Evolutionary conservation across 2,888 invertebrate species (phyloP).

Genomic region (Pyralis farinalis): DNA sequence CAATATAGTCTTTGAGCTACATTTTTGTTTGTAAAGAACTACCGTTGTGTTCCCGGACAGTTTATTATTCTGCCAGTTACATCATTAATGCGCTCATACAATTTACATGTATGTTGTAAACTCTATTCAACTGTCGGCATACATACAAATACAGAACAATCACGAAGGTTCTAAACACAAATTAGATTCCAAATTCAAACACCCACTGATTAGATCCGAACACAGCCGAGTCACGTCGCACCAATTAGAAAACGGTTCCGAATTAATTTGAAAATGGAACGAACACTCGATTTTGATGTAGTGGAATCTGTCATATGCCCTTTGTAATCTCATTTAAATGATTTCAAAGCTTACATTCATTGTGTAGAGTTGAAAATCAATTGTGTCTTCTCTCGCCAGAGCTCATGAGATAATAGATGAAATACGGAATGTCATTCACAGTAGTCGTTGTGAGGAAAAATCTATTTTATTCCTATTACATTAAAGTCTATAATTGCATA

Average conservation of each 20-base stretch:
- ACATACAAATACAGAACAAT: constrained; percentile 43
- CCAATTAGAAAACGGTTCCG: constrained; percentile 75
- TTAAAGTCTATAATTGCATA: constrained; percentile 24
- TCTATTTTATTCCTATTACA: constrained; percentile 21
- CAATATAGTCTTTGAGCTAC: no score
- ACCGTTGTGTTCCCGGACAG: no score
- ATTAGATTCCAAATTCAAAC: constrained; percentile 69
- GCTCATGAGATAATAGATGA: constrained; percentile 33
- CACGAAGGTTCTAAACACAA: constrained; percentile 50
- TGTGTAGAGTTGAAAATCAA: constrained; percentile 14
- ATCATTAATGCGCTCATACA: not conserved
- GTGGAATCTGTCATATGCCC: constrained; percentile 62
- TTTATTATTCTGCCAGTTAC: no score
- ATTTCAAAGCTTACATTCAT: constrained; percentile 18
- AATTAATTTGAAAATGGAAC: constrained; percentile 78
- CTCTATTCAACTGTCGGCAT: constrained; percentile 31
- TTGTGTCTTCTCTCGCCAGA: constrained; percentile 14
- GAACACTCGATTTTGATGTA: constrained; percentile 79
- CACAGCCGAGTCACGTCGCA: constrained; percentile 69
- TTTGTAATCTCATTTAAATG: constrained; percentile 14
- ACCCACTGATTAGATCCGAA: constrained; percentile 60
- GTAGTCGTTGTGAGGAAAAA: constrained; percentile 29
- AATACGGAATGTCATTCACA: constrained; percentile 40
- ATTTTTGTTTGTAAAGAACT: no score
- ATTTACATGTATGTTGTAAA: constrained; percentile 20